Evolutionary conservation across 2,797 vertebrate genomes (phyloP), one percentile per base, ranked within the genome.

Genomic region (Sciurus vulgaris): DNA sequence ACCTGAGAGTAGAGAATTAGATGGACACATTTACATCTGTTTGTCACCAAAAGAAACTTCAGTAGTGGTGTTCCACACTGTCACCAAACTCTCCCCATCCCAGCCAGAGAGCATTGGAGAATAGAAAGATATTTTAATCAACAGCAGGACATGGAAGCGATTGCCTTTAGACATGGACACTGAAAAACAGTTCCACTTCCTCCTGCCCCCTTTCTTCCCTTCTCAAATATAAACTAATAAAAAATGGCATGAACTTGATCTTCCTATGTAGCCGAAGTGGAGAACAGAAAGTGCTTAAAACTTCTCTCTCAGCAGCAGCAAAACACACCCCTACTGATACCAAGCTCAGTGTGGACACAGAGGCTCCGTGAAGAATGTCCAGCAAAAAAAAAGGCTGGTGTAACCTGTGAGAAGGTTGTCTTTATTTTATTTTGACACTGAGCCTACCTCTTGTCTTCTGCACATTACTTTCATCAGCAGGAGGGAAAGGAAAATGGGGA

Each of bases 21-120:
- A 98, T 98, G 98, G 98, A 98, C 98, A 98, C 98, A 99, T 98
- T 98, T 98, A 98, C 97, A 98, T 98, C 98, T 98, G 98, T 98
- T 98, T 97, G 96, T 97, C 97, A 97, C 91, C 93, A 98, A 98
- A 98, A 97, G 97, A 98, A 98, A 98, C 98, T 98, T 98, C 97
- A 97, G 98, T 99, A 98, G 98, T 98, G 98, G 98, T 98, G 98
- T 98, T 97, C 97, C 95, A 98, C 96, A 97, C 98, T 98, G 98
- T 98, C 98, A 98, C 97, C 97, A 97, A 98, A 98, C 97, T 98
- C 98, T 97, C 97, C 98, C 96, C 96, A 97, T 97, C 97, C 97
- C 98, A 98, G 95, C 98, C 93, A 78, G 94, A 94, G 93, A 96
- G 85, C 49, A 77, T 89, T 69, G 30, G 72, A 95, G 84, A 96